Percentiles rank a stretch among this genome's conserved stretches.
These are phyloP conservation scores for Alethe diademata DNA, from an alignment of 2,113 vertebrate species.

Conservation along the genomic window DNA sequence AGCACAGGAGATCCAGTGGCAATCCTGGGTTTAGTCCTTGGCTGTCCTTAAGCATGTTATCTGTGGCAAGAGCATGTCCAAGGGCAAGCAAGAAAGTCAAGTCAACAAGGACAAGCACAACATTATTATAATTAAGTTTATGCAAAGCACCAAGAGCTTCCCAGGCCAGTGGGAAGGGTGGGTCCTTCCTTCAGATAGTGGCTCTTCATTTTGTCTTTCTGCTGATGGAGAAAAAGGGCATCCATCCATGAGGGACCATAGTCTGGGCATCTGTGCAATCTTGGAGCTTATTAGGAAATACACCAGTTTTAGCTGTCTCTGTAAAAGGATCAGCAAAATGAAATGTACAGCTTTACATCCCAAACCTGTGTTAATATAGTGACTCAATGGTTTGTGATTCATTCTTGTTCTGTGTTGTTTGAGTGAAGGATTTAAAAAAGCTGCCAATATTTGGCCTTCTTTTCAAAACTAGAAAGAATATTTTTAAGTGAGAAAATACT, in stretches of 20 bases:
- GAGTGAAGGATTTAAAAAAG: background rate
- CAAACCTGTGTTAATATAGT: background rate
- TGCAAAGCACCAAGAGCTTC: background rate
- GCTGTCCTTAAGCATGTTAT: accelerated
- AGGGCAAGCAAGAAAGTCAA: background rate
- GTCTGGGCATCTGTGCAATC: background rate
- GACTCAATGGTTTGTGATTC: background rate
- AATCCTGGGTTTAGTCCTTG: background rate
- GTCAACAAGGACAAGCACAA: background rate
- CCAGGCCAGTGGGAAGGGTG: background rate
- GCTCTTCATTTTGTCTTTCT: background rate
- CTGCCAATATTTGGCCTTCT: background rate
- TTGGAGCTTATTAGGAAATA: background rate
- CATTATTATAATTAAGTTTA: background rate
- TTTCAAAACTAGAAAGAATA: conserved; percentile 17
- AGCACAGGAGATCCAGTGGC: background rate
- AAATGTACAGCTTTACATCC: background rate
- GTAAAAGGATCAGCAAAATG: background rate
- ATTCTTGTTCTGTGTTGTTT: background rate
- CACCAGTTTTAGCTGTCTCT: background rate
- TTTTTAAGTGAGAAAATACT: conserved; percentile 2
- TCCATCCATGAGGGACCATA: background rate
- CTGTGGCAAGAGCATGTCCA: background rate
- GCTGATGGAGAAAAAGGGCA: background rate
- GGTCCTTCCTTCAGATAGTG: accelerated